Base-by-base conservation (phyloP, 53 echinoderm and acorn worm genomes). In the Arbacia lixula region DNA sequence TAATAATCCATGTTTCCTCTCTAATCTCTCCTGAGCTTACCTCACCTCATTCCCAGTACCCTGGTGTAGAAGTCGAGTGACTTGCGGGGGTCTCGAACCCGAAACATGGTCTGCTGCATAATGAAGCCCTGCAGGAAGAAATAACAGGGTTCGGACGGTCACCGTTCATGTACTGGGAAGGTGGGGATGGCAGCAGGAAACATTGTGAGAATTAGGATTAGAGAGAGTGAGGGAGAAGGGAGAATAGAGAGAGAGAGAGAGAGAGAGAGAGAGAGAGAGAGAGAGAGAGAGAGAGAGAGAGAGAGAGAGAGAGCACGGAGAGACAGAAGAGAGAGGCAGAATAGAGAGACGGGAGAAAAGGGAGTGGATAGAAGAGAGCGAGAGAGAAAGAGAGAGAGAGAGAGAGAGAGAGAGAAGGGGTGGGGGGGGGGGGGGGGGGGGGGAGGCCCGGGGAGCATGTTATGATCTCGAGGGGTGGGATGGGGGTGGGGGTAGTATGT, bases 71-170 rank as follows among this genome's bases (percentile, higher is more conserved):
- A 96, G 64, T 96, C 93, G 40, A 96, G 66, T 0, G 93, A 93
- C 29, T 89, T 91, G 10, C 86, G 85, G 11, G 96, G 96, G 60
- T 96, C 96, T 54, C 87, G 91, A 52, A 96, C 75, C 27, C 96
- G 76, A 34, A 89, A 83, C 96, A 96, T 96, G 25, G 96, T 96
- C 85, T 96, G 96, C 63, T 96, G 96, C 87, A 93, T 87, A 51
- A 93, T 91, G 72, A 93, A 96, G 36, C 93, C 96, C 96, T 95
- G 56, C 12, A 51, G 14, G 26, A 20, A 41, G 58, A n/a, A 46
- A 80, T 12, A 88, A 83, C 12, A 19, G 3, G 6, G n/a, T n/a
- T n/a, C n/a, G n/a, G n/a, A n/a, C n/a, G n/a, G n/a, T n/a, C n/a
- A n/a, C n/a, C n/a, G n/a, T n/a, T n/a, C n/a, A n/a, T n/a, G n/a